Evolutionary conservation across 2,888 invertebrate species (phyloP).

Genomic region (Piscicola geometra): DNA sequence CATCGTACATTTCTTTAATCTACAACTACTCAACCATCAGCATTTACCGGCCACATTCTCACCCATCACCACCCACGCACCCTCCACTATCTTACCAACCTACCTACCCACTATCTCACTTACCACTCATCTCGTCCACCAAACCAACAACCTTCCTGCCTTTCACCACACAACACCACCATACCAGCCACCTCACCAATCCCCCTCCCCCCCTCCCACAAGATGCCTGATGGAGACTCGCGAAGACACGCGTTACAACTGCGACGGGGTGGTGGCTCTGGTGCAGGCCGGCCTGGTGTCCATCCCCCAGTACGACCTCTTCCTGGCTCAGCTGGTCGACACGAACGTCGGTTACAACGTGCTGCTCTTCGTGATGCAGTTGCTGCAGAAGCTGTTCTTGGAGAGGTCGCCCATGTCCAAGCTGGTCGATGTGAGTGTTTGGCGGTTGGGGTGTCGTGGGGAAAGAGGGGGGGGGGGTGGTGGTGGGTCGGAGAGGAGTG

Average conservation of each 20-base stretch:
- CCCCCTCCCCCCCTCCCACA: too few species aligned
- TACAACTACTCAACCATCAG: too few species aligned
- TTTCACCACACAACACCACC: too few species aligned
- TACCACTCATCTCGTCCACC: too few species aligned
- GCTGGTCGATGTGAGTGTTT: slow-evolving; percentile 15
- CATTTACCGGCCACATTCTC: too few species aligned
- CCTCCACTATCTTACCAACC: too few species aligned
- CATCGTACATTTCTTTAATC: too few species aligned
- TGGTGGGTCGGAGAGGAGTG: not conserved
- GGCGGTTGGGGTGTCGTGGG: not conserved
- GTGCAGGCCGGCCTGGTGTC: slow-evolving; percentile 77
- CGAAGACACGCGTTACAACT: slow-evolving; percentile 81
- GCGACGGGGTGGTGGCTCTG: slow-evolving; percentile 83
- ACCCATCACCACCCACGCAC: too few species aligned
- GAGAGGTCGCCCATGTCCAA: slow-evolving; percentile 20
- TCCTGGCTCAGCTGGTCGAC: slow-evolving; percentile 66
- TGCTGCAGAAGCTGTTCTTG: slow-evolving; percentile 66
- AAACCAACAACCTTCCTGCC: too few species aligned
- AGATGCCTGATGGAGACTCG: slow-evolving; percentile 73
- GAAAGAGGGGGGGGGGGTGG: not conserved
- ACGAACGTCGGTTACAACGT: slow-evolving; percentile 70
- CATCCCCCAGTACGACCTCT: slow-evolving; percentile 62
- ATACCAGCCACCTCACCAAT: too few species aligned
- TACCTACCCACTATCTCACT: too few species aligned
- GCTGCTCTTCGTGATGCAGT: slow-evolving; percentile 81